Percentiles rank a stretch among this genome's conserved stretches.
Conservation (phyloP, 2,797 vertebrate genomes). For the Okamejei kenojei region DNA sequence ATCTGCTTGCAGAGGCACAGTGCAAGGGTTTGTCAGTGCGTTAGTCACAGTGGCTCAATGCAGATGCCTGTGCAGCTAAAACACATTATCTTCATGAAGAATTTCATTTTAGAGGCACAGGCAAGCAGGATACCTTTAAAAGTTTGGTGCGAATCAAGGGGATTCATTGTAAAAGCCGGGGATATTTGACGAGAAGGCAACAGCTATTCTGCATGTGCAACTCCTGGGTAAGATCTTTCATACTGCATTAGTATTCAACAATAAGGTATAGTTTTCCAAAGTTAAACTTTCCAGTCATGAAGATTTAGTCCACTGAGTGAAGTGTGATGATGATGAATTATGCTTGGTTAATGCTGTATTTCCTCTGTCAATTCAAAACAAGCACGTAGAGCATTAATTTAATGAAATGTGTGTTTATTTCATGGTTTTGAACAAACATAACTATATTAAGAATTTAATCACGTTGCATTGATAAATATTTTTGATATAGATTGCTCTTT, state of each 20-base stretch:
- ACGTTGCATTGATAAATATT: background rate
- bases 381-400: background rate
- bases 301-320: background rate
- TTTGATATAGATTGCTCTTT: background rate
- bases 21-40: background rate
- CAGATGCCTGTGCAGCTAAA: background rate
- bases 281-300: background rate
- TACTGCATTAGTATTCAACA: background rate
- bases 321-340: background rate
- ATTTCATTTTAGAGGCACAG: background rate
- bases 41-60: background rate
- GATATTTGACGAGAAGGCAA: background rate
- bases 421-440: background rate
- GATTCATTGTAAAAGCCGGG: background rate
- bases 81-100: background rate
- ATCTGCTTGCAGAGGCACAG: background rate
- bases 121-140: background rate
- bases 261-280: background rate
- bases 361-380: background rate
- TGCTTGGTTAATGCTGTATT: background rate
- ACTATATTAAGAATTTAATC: background rate
- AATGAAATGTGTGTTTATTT: background rate
- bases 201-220: background rate
- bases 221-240: background rate
- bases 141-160: background rate